These are phyloP conservation scores for Polylopha cassiicola DNA, from an alignment of 2,888 invertebrate genomes.

Conservation along the genomic window DNA sequence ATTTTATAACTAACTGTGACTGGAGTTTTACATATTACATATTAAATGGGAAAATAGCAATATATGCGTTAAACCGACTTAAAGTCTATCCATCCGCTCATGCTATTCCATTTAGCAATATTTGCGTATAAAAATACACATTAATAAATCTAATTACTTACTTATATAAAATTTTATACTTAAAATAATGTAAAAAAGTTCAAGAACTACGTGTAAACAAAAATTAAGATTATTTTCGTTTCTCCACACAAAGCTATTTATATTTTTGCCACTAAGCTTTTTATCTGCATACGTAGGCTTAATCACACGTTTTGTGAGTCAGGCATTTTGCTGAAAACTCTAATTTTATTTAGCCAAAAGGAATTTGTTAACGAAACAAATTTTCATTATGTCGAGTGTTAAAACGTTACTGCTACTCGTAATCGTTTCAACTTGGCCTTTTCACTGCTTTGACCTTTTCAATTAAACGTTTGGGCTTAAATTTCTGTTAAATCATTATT, in stretches of 20 bases:
- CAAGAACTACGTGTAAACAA: neutral
- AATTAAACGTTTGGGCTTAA: conserved; percentile 5
- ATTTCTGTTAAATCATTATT: too few species aligned
- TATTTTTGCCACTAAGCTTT: conserved; percentile 9
- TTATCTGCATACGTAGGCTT: neutral
- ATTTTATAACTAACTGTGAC: too few species aligned
- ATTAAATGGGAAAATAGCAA: too few species aligned
- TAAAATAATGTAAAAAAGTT: conserved; percentile 1
- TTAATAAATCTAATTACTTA: too few species aligned
- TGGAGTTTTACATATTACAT: too few species aligned
- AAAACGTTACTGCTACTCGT: conserved; percentile 5
- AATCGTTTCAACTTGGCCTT: conserved; percentile 4
- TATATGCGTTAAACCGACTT: too few species aligned
- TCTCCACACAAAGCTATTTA: conserved; percentile 3
- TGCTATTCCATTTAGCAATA: too few species aligned
- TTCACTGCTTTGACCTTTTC: conserved; percentile 1
- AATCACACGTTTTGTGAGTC: too few species aligned
- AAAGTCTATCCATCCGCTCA: too few species aligned
- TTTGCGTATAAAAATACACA: too few species aligned
- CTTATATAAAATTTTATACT: conserved; percentile 2
- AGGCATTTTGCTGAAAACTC: conserved; percentile 11
- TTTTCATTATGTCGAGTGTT: conserved; percentile 19
- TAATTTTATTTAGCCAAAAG: conserved; percentile 7
- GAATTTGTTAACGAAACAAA: conserved; percentile 4
- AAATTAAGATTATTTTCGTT: conserved; percentile 8